A percentile compares a stretch with the other conserved stretches of the same genome.
These are phyloP conservation scores for Serinus canaria DNA, from an alignment of 2,113 vertebrate species.

Conservation along the genomic window DNA sequence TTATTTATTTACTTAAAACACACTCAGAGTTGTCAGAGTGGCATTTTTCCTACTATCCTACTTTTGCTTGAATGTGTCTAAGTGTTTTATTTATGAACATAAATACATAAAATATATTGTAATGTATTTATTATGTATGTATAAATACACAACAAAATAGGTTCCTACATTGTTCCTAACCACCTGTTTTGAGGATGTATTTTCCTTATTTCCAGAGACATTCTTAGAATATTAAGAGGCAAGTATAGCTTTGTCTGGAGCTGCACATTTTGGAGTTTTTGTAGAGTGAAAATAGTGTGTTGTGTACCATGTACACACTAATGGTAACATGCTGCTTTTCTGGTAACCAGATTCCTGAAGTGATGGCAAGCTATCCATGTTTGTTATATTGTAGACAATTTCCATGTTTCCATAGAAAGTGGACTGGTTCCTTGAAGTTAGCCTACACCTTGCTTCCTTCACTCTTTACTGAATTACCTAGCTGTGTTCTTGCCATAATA, in stretches of 20 bases:
- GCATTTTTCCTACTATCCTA: not conserved
- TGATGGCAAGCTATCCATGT: rapidly evolving
- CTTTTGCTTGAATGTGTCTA: not conserved
- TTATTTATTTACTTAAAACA: not conserved
- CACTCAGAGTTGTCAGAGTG: not conserved
- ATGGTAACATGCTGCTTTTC: not conserved
- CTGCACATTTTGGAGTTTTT: not conserved
- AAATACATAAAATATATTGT: not conserved
- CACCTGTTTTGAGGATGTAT: not conserved
- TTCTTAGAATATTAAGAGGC: not conserved
- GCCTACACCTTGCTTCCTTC: not conserved
- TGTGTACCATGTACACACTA: not conserved
- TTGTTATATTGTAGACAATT: not conserved
- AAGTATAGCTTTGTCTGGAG: not conserved
- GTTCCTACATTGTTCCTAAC: not conserved
- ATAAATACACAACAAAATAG: not conserved
- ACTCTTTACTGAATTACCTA: not conserved
- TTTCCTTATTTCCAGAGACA: not conserved
- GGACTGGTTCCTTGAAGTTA: not conserved
- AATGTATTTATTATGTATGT: not conserved
- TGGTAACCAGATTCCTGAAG: not conserved
- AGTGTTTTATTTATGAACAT: not conserved
- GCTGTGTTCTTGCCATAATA: not conserved
- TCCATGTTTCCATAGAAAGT: not conserved
- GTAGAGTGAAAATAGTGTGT: not conserved